Evolutionary conservation across 1,140 invertebrate genomes (phyloP), one percentile per base, ranked within the genome.

Genomic region (Agraylea sexmaculata): DNA sequence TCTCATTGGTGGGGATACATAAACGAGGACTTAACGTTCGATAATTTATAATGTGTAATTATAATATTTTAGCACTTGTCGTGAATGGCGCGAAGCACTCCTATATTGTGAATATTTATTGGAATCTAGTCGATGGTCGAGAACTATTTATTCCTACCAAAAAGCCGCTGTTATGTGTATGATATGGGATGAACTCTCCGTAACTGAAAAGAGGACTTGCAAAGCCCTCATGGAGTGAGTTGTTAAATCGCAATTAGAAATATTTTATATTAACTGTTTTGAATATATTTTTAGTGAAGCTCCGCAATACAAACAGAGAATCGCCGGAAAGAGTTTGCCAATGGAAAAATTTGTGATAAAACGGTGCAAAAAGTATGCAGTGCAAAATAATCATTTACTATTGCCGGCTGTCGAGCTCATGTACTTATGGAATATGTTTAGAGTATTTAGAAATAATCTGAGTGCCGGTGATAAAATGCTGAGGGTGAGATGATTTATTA

Each of bases 271-370:
- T 13, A 10, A 25, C 21, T 22, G 36, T 18, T 18, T 22, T 36
- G n/a, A 19, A 3, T 33, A 32, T 16, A 37, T 36, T 37, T 51
- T 53, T 53, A 87, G 84, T 45, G 74, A 80, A 49, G 80, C 84
- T 13, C 86, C 89, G 5, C 67, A 67, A 30, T 78, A 79, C 57
- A 91, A 89, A 53, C 85, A 93, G 56, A 71, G 84, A 40, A 91
- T 97, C 40, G 90, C 91, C 21, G 93, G 93, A 0, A 95, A 96
- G 67, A 95, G 91, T 5, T 64, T 97, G 46, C 92, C 93, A 11
- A 84, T 95, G 73, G 93, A 98, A 60, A 98, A 97, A 55, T 97
- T 95, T 68, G 80, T 84, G 22, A 74, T 89, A 7, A 83, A 79
- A 54, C 90, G 91, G 55, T 74, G 84, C 13, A 74, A 80, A 40